A percentile compares a stretch with the other conserved stretches of the same genome.
phyloP scores from a whole-genome alignment of 1,140 invertebrate species.

The Dinoponera quadriceps region DNA sequence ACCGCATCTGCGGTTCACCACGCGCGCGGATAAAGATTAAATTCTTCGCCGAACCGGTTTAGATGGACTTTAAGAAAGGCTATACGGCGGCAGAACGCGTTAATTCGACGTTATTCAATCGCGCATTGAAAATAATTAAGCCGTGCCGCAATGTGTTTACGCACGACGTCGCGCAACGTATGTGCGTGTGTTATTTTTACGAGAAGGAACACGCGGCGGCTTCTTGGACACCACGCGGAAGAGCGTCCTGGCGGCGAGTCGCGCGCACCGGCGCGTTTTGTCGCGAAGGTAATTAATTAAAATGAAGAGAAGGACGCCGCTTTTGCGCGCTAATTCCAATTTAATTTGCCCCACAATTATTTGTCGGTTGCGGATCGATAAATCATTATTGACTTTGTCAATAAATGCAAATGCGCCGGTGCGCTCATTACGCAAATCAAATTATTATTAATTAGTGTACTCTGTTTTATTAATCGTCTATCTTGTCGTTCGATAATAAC shows the following conservation, averaged over 20 bases:
- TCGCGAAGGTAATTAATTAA: slow-evolving; percentile 60
- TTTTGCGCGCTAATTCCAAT: slow-evolving; percentile 59
- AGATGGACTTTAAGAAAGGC: slow-evolving; percentile 36
- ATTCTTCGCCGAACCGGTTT: slow-evolving; percentile 48
- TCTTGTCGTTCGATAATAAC: slow-evolving; percentile 59
- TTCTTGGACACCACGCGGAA: neutral
- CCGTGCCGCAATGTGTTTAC: neutral
- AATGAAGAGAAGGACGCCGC: slow-evolving; percentile 53
- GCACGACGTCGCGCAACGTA: neutral
- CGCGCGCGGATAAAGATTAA: slow-evolving; percentile 36
- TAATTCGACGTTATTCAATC: slow-evolving; percentile 35
- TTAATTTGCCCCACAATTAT: slow-evolving; percentile 61
- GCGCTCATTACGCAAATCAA: slow-evolving; percentile 62
- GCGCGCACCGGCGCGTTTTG: slow-evolving; percentile 37
- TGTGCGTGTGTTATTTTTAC: neutral
- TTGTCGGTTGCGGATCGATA: slow-evolving; percentile 57
- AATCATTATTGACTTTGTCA: slow-evolving; percentile 63
- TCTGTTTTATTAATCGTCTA: slow-evolving; percentile 63
- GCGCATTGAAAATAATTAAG: slow-evolving; percentile 17
- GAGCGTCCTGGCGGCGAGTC: slow-evolving; percentile 10
- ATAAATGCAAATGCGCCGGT: slow-evolving; percentile 61
- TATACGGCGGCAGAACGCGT: neutral
- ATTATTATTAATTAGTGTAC: slow-evolving; percentile 63
- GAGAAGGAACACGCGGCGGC: neutral
- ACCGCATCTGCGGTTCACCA: slow-evolving; percentile 48